phyloP scores from a whole-genome alignment of 2,888 invertebrate genomes.

The Schrankia costaestrigalis region DNA sequence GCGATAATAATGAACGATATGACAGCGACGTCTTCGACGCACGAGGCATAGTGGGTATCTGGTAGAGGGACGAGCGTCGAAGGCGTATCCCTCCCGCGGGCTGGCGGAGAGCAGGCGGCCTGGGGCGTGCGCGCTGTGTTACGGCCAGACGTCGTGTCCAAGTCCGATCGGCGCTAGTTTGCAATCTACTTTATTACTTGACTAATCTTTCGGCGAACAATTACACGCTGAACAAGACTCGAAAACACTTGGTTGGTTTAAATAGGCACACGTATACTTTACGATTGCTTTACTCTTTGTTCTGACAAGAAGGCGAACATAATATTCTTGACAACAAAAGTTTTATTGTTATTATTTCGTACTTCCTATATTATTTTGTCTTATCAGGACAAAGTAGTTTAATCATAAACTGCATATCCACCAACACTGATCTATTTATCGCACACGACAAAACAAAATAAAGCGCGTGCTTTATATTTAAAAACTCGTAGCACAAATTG shows the following conservation, averaged over 20 bases:
- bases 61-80: slow-evolving; percentile 47
- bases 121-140: slow-evolving; percentile 65
- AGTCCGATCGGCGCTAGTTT: slow-evolving; percentile 42
- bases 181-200: slow-evolving; percentile 67
- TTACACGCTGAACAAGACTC: slow-evolving; percentile 48
- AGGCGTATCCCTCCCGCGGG: slow-evolving; percentile 76
- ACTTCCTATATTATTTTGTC: slow-evolving; percentile 39
- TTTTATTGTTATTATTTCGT: slow-evolving; percentile 54
- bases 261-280: slow-evolving; percentile 36
- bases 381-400: slow-evolving; percentile 56
- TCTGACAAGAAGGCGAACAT: slow-evolving; percentile 40
- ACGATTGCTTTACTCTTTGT: slow-evolving; percentile 47
- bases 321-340: slow-evolving; percentile 45
- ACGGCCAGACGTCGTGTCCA: slow-evolving; percentile 60
- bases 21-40: slow-evolving; percentile 51
- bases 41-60: slow-evolving; percentile 60
- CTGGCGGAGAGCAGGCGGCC: slow-evolving; percentile 56
- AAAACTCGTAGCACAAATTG: slow-evolving; percentile 8
- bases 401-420: too few species aligned
- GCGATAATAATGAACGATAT: slow-evolving; percentile 47
- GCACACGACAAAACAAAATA: too few species aligned
- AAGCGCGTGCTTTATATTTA: too few species aligned
- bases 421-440: too few species aligned
- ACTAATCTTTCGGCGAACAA: slow-evolving; percentile 63
- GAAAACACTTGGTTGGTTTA: slow-evolving; percentile 47